Evolutionary conservation across 1,140 invertebrate species (phyloP), one percentile per base, ranked within the genome.

Genomic region (Diachasma alloeum): DNA sequence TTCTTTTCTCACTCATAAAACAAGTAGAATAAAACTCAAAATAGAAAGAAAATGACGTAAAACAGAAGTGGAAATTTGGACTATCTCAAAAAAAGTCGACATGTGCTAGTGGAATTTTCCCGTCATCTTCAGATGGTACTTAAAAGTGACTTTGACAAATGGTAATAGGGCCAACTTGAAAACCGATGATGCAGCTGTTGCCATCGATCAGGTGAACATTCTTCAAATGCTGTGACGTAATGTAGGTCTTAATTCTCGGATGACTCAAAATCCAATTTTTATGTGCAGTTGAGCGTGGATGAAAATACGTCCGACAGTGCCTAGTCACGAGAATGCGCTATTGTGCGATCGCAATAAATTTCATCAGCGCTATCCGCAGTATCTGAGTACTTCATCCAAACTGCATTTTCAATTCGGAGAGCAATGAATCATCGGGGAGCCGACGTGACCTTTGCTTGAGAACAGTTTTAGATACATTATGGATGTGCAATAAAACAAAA

Each of bases 161-260:
- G 59, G 59, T 63, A 63, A 63, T 63, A 63, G 24, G 24, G 22
- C 59, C 19, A 63, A 63, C 59, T 63, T 63, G 59, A 63, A 31
- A 63, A 63, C 59, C 59, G 59, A 63, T 63, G 59, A 63, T 63
- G 59, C 59, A 63, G 59, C 59, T 63, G 59, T 63, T 63, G 22
- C 24, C 59, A 63, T 26, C 59, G 22, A 31, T 63, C 59, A 63
- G 22, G 6, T 8, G 19, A 63, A 26, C 59, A 63, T 31, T 63
- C 59, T 63, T 63, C 19, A 24, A 63, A 63, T 1, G 0, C 24
- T 15, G 24, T 63, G 59, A 63, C 59, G 59, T 63, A 63, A 63
- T 63, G 24, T 15, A 53, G 48, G 6, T 53, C 48, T 53, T 19
- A 53, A 19, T 53, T 63, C 24, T 31, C 24, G 19, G 5, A 73